Conservation (phyloP, 2,113 vertebrate genomes). For the Mastomys coucha region DNA sequence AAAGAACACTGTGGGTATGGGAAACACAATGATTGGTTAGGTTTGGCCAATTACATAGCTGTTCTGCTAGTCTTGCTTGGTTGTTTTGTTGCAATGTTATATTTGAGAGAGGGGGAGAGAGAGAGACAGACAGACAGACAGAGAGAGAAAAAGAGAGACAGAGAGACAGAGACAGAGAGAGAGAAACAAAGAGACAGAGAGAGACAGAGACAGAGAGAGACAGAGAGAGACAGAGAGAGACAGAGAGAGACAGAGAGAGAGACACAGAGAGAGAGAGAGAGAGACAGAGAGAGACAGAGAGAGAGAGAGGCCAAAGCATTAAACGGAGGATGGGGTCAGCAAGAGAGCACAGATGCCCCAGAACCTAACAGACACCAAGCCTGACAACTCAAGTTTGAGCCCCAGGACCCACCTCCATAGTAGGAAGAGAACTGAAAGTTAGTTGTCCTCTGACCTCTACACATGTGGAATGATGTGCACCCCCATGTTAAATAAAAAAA, state of each 20-base stretch:
- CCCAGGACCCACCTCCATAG: not conserved
- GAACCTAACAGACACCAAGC: not conserved
- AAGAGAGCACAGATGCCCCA: not conserved
- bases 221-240: no score
- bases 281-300: no score
- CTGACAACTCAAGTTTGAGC: not conserved
- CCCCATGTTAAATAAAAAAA: not conserved
- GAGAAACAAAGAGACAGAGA: no score
- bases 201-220: no score
- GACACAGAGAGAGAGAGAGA: no score
- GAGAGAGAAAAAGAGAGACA: no score
- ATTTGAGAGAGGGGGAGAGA: not conserved
- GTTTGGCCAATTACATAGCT: conserved; percentile 68
- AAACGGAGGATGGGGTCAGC: not conserved
- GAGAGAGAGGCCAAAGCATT: not conserved
- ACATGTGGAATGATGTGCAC: no score
- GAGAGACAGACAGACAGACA: rapidly evolving
- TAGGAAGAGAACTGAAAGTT: not conserved
- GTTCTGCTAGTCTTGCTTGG: conserved; percentile 72
- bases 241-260: no score
- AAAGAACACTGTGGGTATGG: not conserved
- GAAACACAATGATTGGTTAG: conserved; percentile 65
- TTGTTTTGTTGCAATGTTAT: not conserved
- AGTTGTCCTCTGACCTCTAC: not conserved
- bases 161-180: no score